phyloP scores from a whole-genome alignment of 2,797 vertebrate genomes.

The Lophura swinhoii region DNA sequence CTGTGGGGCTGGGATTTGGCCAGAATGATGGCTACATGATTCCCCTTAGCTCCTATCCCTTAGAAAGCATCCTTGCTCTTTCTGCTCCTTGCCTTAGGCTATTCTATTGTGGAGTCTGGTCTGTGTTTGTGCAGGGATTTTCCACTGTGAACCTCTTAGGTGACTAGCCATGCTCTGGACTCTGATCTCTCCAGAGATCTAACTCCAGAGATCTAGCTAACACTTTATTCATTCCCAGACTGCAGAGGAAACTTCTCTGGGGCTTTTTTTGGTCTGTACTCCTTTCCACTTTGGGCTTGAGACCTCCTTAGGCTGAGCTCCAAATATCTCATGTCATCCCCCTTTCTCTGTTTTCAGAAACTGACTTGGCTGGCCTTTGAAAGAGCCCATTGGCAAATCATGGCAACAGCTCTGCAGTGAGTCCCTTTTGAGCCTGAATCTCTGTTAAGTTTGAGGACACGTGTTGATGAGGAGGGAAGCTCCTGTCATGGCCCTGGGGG shows the following conservation, averaged over 20 bases:
- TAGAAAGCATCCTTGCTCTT: neutral
- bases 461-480: too few relatives aligned
- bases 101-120: neutral
- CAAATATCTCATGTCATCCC: neutral
- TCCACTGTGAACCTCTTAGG: neutral
- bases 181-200: neutral
- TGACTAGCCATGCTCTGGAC: neutral
- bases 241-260: neutral
- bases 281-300: neutral
- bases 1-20: neutral
- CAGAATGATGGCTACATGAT: neutral
- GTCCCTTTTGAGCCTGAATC: too few relatives aligned
- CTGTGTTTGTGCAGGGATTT: neutral
- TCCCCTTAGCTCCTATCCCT: neutral
- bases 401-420: neutral
- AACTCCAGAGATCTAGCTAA: too few relatives aligned
- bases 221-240: neutral
- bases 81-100: neutral
- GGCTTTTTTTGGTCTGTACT: neutral
- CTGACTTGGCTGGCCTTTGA: neutral
- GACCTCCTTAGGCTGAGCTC: neutral
- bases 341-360: neutral
- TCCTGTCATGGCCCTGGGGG: too few relatives aligned
- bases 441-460: too few relatives aligned
- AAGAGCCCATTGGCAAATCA: neutral